Percentiles rank a stretch among this genome's conserved stretches.
phyloP scores from a whole-genome alignment of 2,888 invertebrate genomes.

The Shargacucullia verbasci region DNA sequence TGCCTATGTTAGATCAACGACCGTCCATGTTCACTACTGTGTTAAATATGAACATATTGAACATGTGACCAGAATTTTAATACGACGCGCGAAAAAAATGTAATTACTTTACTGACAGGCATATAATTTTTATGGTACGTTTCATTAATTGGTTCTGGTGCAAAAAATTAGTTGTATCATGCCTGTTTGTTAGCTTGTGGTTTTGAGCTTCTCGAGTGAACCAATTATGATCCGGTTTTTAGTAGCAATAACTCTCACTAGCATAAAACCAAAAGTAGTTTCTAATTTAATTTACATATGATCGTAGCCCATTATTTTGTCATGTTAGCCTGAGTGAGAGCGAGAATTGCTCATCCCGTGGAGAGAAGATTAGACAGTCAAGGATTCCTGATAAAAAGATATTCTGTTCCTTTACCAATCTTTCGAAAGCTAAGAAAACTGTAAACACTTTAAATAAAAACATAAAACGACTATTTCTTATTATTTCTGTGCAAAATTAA shows the following conservation, averaged over 20 bases:
- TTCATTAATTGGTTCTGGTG: constrained; percentile 4
- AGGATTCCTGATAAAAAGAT: no score
- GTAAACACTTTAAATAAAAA: no score
- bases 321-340: no score
- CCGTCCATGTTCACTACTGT: constrained; percentile 59
- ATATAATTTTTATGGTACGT: constrained; percentile 11
- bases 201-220: constrained; percentile 1
- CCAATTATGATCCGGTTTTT: constrained; percentile 26
- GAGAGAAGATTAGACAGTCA: no score
- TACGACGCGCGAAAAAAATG: constrained; percentile 21
- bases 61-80: constrained; percentile 50
- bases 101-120: constrained; percentile 20
- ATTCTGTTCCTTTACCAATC: no score
- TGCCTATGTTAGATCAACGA: constrained; percentile 65
- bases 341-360: no score
- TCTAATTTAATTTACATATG: not conserved
- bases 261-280: not conserved
- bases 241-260: constrained; percentile 21
- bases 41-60: constrained; percentile 56
- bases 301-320: not conserved
- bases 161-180: constrained; percentile 11
- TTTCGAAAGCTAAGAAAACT: no score
- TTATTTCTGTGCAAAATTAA: constrained; percentile 1
- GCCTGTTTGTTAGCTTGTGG: constrained; percentile 22
- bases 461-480: no score